Evolutionary conservation across 2,797 vertebrate genomes (phyloP), one percentile per base, ranked within the genome.

Genomic region (Lutjanus campechanus): DNA sequence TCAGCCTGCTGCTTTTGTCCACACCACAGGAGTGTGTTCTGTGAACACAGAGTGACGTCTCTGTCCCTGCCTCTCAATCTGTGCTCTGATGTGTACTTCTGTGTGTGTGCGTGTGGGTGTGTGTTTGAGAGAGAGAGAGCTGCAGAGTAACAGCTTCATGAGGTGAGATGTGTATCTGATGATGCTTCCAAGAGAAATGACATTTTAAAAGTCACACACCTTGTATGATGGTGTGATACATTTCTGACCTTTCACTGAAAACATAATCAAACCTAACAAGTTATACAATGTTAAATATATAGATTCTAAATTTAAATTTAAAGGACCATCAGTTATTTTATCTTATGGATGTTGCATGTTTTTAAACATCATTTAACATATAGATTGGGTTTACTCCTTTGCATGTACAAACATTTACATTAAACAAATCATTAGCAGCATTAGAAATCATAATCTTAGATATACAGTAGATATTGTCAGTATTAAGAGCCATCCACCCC

Each of bases 1-100:
- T 93, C 91, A 91, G 90, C 66, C 85, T 85, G 80, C 90, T 91
- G 89, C 92, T 92, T 93, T 94, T 92, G 92, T 93, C 83, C 85
- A 44, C 77, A 80, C 75, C 83, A 72, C 78, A 88, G 82, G 81
- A 91, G 78, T 81, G 50, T 73, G 82, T 85, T 87, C 76, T 86
- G 87, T 82, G 89, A 92, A 85, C 86, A 81, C 85, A 77, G 83
- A 90, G 74, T 91, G 91, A 94, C 82, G 58, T 91, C 88, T 92
- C 89, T 87, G 91, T 92, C 85, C 76, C 81, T 86, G 81, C 77
- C 80, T 90, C 88, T 79, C 88, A 88, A 85, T 90, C 88, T 94
- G 92, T 83, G 83, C 64, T 77, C 58, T 46, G 29, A 36, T 36
- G 77, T 83, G 63, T 83, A 62, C 43, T 22, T 80, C 79, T 61